phyloP scores from a whole-genome alignment of 2,888 invertebrate species.

The Prostheceraeus crozeri region DNA sequence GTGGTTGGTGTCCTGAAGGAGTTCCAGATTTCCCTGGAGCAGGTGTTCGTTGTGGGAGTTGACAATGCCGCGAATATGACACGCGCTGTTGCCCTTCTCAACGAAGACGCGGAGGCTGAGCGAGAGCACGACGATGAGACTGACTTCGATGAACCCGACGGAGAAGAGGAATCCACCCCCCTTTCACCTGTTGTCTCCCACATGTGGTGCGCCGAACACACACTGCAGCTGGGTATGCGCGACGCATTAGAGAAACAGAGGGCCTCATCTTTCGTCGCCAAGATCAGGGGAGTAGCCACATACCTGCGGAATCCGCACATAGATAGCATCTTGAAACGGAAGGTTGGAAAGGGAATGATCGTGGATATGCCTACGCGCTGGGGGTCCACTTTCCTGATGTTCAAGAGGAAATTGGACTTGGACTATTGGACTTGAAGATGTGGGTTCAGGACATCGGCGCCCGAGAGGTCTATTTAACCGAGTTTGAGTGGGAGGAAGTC shows the following conservation, averaged over 20 bases:
- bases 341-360: constrained; percentile 4
- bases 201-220: constrained; percentile 22
- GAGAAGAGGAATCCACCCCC: no score
- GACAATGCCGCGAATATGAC: no score
- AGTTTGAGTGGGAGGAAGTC: background rate
- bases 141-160: no score
- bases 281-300: constrained; percentile 1
- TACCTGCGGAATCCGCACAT: background rate
- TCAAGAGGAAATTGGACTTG: background rate
- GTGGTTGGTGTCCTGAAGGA: no score
- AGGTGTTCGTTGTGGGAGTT: no score
- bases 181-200: no score
- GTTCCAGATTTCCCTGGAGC: no score
- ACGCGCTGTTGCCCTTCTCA: no score
- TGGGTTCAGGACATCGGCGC: background rate
- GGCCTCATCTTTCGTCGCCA: background rate
- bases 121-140: no score
- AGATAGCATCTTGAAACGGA: background rate
- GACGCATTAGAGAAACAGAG: background rate
- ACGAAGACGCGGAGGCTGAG: no score
- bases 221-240: constrained; percentile 12
- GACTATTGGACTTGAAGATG: background rate
- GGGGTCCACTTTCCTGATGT: constrained; percentile 6
- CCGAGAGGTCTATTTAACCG: background rate
- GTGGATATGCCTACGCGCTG: constrained; percentile 1